Evolutionary conservation across 2,888 invertebrate genomes (phyloP).

Genomic region (Rhagium mordax): DNA sequence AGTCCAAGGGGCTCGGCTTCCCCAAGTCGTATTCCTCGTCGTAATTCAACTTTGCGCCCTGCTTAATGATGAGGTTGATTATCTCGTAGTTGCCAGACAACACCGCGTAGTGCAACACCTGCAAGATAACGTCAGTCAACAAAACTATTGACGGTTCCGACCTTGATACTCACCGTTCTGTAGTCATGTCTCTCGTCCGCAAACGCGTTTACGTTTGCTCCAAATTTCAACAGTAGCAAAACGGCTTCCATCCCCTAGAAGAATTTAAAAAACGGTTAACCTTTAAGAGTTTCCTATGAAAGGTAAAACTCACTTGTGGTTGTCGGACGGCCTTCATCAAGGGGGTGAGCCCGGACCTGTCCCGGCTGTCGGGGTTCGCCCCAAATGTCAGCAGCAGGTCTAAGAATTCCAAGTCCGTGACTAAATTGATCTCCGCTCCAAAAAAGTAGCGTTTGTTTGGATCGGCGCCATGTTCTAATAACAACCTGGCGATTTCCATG

Average conservation of each 20-base stretch:
- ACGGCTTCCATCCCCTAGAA: slow-evolving; percentile 83
- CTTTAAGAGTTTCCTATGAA: no score
- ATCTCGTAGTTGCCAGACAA: slow-evolving; percentile 82
- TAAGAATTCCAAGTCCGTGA: slow-evolving; percentile 86
- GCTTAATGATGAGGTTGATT: slow-evolving; percentile 86
- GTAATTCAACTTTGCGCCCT: slow-evolving; percentile 84
- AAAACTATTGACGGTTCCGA: no score
- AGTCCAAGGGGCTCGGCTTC: slow-evolving; percentile 82
- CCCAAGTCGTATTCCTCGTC: slow-evolving; percentile 74
- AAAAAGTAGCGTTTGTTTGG: slow-evolving; percentile 93
- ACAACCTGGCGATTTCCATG: slow-evolving; percentile 79
- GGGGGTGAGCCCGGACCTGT: slow-evolving; percentile 90
- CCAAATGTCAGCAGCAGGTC: slow-evolving; percentile 88
- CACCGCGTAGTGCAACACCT: slow-evolving; percentile 88
- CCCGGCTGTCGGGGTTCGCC: slow-evolving; percentile 89
- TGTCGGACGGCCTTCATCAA: slow-evolving; percentile 92
- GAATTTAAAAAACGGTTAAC: slow-evolving; percentile 23
- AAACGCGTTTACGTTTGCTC: slow-evolving; percentile 90
- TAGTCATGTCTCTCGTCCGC: slow-evolving; percentile 90
- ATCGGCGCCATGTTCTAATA: slow-evolving; percentile 89
- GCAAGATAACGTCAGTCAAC: slow-evolving; percentile 15
- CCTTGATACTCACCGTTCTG: slow-evolving; percentile 76
- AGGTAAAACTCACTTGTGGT: slow-evolving; percentile 72
- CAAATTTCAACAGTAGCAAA: slow-evolving; percentile 82
- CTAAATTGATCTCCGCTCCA: slow-evolving; percentile 91